Percentiles rank a stretch among this genome's conserved stretches.
These are phyloP conservation scores for Archilochus colubris DNA, from an alignment of 2,113 vertebrate species.

Conservation along the genomic window DNA sequence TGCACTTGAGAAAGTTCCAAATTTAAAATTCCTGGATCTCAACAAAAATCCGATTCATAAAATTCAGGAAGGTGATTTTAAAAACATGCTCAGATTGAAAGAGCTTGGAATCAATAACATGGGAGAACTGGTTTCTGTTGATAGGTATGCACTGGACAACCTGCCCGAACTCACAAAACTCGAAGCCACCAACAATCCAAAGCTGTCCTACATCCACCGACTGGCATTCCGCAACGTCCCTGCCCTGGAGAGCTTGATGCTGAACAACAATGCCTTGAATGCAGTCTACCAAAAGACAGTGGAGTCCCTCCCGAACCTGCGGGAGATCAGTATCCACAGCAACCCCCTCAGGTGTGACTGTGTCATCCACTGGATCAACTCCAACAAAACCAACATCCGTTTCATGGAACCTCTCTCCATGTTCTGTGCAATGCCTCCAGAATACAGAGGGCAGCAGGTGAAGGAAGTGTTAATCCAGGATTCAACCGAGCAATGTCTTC, in stretches of 20 bases:
- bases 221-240: constrained; percentile 92
- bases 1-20: constrained; percentile 94
- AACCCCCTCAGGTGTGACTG: constrained; percentile 96
- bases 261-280: constrained; percentile 95
- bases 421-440: constrained; percentile 91
- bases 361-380: constrained; percentile 93
- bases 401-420: constrained; percentile 98
- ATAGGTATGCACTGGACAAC: constrained; percentile 91
- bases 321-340: constrained; percentile 96
- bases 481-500: constrained; percentile 88
- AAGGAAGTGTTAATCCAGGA: constrained; percentile 87
- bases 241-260: constrained; percentile 95
- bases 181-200: constrained; percentile 97
- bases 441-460: constrained; percentile 87
- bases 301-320: constrained; percentile 90
- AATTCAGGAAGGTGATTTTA: constrained; percentile 95
- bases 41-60: constrained; percentile 98
- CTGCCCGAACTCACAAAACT: constrained; percentile 96
- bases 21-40: constrained; percentile 96
- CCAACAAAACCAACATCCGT: constrained; percentile 92
- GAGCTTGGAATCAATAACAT: constrained; percentile 97
- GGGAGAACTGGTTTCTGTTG: constrained; percentile 93
- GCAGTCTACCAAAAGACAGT: constrained; percentile 92
- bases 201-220: constrained; percentile 91
- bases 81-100: constrained; percentile 92